Evolutionary conservation across 2,113 vertebrate species (phyloP), one percentile per base, ranked within the genome.

Genomic region (Triplophysa rosa): DNA sequence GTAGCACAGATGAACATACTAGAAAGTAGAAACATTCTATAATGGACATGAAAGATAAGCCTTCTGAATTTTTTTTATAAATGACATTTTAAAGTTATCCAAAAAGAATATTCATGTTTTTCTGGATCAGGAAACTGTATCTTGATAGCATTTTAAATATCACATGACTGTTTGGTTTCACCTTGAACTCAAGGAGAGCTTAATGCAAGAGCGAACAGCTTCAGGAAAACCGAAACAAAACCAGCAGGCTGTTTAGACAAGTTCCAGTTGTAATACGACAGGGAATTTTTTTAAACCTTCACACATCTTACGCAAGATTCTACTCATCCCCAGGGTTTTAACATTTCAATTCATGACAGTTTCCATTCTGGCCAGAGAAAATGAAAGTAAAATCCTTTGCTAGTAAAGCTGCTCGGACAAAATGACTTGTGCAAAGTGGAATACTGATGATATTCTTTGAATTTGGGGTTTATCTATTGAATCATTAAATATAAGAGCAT

Each of bases 181-280:
- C 58, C 71, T 74, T 29, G 58, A 58, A 74, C 52, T 74, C 69
- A 80, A 12, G 10, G 45, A 23, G 10, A 29, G 9, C 29, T 66
- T 42, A 70, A 21, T 69, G 21, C 42, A 19, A 58, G 21, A 29
- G 26, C 14, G 40, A 2, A 21, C 49, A 62, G 40, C 52, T 42
- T 62, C 61, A 76, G 8, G 9, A 45, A 58, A 75, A 52, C 16
- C 8, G 19, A 72, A 47, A 14, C 7, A 61, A 62, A 67, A 21
- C 37, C 8, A 16, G 77, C n/a, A 66, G 33, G 70, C 12, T 76
- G 72, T 77, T 77, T 10, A 61, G 37, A 74, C 68, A 64, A 42
- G 68, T 69, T 68, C 58, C 24, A 58, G 45, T 26, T 26, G 2
- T 37, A 58, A 71, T 69, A 47, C 54, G 64, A 17, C 24, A 29